Conservation (phyloP, 2,113 vertebrate species). For the Gallinago undulata region DNA sequence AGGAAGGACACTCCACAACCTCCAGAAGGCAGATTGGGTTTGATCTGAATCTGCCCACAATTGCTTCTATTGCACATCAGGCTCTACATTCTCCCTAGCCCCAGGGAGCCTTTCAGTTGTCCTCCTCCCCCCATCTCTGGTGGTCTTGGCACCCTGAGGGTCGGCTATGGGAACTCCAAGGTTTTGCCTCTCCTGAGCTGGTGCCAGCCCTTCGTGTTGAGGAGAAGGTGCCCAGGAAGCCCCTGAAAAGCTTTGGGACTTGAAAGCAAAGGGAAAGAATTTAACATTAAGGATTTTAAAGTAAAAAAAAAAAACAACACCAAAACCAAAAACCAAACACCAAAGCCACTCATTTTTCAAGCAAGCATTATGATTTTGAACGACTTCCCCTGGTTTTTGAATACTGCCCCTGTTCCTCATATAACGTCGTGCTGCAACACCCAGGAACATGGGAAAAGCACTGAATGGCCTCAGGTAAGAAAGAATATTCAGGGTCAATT, state of each 20-base stretch:
- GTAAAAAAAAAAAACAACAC: background rate
- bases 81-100: background rate
- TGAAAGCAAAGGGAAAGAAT: background rate
- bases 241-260: background rate
- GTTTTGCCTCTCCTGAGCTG: background rate
- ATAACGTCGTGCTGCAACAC: background rate
- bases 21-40: background rate
- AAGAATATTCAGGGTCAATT: background rate
- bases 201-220: background rate
- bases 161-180: background rate
- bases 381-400: background rate
- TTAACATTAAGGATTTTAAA: background rate
- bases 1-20: background rate
- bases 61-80: background rate
- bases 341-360: background rate
- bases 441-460: background rate
- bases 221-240: background rate
- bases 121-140: no score
- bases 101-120: background rate
- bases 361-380: background rate
- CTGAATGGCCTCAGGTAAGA: conserved; percentile 77
- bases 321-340: background rate
- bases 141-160: background rate
- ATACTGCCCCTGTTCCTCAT: background rate
- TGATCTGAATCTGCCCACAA: background rate